Evolutionary conservation across 2,797 vertebrate species (phyloP), one percentile per base, ranked within the genome.

Genomic region (Galagoides demidoff): DNA sequence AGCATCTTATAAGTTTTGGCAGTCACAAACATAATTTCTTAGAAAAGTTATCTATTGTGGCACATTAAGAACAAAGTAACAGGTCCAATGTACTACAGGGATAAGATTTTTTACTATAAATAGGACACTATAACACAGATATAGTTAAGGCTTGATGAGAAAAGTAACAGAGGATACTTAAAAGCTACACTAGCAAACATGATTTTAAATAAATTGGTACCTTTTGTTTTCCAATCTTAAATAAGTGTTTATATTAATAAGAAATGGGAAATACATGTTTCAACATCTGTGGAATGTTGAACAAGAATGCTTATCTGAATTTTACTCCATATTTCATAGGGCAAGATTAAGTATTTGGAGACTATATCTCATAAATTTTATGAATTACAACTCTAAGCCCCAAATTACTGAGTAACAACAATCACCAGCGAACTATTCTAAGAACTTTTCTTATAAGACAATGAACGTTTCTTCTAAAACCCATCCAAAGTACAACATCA

Each of bases 381-480:
- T 22, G 13, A 10, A 27, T 43, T 89, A 79, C 6, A 85, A 77
- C 6, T 43, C 22, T 95, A 55, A 95, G 52, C 31, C n/a, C 9
- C 1, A 68, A 93, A 52, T 52, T 39, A 79, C 39, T 78, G 74
- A 70, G 64, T 49, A 90, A 55, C 2, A 94, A 55, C 27, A 94
- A 68, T 79, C 9, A 84, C 70, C 34, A 84, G 52, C 22, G 85
- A 78, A 77, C 19, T 89, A 55, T 85, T 93, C 82, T 83, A 31
- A 45, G 63, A 85, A 81, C 12, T 49, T 85, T 82, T 68, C 45
- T 93, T 88, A 73, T 0, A 88, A 95, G 22, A 79, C 73, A 84
- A 85, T 81, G 20, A 39, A 20, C 59, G 49, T 83, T 95, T 84
- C 70, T 85, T 85, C 43, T 89, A 83, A 91, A 91, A 77, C 90